These are phyloP conservation scores for Valencia hispanica DNA, from an alignment of 2,797 vertebrate species.

Conservation along the genomic window DNA sequence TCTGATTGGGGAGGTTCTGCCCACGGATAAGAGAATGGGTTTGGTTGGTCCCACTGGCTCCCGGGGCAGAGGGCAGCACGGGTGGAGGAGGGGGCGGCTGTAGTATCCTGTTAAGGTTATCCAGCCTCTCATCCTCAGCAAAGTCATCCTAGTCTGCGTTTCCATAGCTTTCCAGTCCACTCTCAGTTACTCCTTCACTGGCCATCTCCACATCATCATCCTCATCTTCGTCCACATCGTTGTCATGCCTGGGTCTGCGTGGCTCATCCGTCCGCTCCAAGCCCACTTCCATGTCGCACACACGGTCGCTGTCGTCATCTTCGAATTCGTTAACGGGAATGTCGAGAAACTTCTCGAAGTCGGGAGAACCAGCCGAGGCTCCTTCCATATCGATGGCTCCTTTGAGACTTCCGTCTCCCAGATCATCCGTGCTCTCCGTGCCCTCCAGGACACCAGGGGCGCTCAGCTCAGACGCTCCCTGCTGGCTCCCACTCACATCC, in stretches of 20 bases:
- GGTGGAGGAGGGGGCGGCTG: constrained; percentile 65
- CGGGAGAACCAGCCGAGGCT: constrained; percentile 81
- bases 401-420: constrained; percentile 83
- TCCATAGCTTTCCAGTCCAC: constrained; percentile 80
- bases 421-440: constrained; percentile 83
- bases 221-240: constrained; percentile 71
- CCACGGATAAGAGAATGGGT: constrained; percentile 73
- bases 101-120: constrained; percentile 80
- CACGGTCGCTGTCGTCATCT: constrained; percentile 67
- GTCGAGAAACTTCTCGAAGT: constrained; percentile 82
- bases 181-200: constrained; percentile 81
- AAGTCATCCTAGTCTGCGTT: constrained; percentile 82
- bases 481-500: constrained; percentile 84
- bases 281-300: constrained; percentile 85
- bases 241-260: constrained; percentile 67
- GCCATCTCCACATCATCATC: constrained; percentile 84
- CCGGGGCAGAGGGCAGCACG: constrained; percentile 63
- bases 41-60: constrained; percentile 76
- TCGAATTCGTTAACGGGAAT: constrained; percentile 80
- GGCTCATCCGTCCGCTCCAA: constrained; percentile 77
- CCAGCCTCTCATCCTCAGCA: constrained; percentile 80
- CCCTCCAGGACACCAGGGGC: constrained; percentile 83
- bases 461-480: constrained; percentile 81
- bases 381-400: constrained; percentile 82
- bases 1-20: constrained; percentile 57